Conservation (phyloP, 2,113 vertebrate genomes). For the Dromaius novaehollandiae region DNA sequence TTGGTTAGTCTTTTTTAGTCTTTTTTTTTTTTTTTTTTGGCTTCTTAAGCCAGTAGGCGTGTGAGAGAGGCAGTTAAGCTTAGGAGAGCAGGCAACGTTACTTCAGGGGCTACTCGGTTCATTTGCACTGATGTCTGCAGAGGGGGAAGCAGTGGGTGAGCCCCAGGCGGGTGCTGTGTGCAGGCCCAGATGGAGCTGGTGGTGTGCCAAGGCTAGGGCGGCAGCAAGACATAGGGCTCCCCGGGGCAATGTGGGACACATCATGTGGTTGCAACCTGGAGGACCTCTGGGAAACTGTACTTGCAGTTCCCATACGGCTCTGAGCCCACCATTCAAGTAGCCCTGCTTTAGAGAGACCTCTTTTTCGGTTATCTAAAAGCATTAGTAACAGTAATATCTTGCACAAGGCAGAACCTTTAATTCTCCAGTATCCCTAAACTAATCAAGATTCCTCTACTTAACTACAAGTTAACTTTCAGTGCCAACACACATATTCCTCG, state of each 20-base stretch:
- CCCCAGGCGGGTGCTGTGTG: background rate
- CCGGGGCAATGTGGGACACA: background rate
- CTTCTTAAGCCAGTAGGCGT: background rate
- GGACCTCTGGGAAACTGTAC: background rate
- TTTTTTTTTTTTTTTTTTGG: background rate
- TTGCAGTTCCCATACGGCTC: background rate
- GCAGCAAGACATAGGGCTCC: accelerated
- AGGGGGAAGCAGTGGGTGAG: no score
- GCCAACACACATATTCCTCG: background rate
- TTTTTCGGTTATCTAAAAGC: background rate
- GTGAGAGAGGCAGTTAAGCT: slow-evolving; percentile 8
- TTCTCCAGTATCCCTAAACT: background rate
- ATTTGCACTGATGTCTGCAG: background rate
- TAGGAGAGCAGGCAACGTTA: slow-evolving; percentile 46
- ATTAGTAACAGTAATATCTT: background rate
- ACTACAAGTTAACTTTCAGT: background rate
- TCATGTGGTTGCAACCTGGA: accelerated
- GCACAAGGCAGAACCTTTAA: background rate
- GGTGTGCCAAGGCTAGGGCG: accelerated
- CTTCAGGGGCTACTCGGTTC: background rate
- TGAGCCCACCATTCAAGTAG: background rate
- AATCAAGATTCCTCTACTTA: background rate
- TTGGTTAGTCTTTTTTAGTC: slow-evolving; percentile 17
- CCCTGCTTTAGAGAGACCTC: background rate
- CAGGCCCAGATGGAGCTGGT: background rate